Conservation (phyloP, 2,888 invertebrate species). For the Chydorus sphaericus region DNA sequence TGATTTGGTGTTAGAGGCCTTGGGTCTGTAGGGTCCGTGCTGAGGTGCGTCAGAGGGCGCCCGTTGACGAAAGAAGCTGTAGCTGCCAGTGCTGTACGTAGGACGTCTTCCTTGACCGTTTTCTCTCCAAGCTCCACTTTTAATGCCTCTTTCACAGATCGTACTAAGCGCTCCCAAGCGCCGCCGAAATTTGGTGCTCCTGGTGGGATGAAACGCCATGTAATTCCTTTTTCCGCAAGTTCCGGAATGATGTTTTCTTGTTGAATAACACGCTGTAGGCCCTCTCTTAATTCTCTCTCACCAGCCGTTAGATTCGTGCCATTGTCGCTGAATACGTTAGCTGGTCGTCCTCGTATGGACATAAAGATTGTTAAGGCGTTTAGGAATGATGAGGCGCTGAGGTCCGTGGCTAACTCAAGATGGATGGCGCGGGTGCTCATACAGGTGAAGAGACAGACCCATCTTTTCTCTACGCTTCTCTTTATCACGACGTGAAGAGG, state of each 20-base stretch:
- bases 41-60: constrained; percentile 6
- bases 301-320: constrained; percentile 19
- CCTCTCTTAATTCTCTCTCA: constrained; percentile 12
- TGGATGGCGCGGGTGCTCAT: constrained; percentile 16
- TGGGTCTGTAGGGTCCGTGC: neutral
- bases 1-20: constrained; percentile 8
- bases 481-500: constrained; percentile 3
- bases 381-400: constrained; percentile 7
- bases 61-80: neutral
- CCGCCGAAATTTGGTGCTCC: constrained; percentile 19
- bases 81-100: constrained; percentile 15
- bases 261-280: neutral
- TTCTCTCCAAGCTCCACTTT: constrained; percentile 10
- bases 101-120: constrained; percentile 14
- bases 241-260: neutral
- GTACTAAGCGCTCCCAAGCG: constrained; percentile 19
- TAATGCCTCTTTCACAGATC: constrained; percentile 16
- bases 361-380: constrained; percentile 13
- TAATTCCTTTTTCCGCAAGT: neutral
- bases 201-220: constrained; percentile 19
- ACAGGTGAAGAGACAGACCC: constrained; percentile 16
- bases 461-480: constrained; percentile 9
- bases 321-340: constrained; percentile 18
- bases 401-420: constrained; percentile 10
- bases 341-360: constrained; percentile 13